Evolutionary conservation across 1,140 invertebrate species (phyloP), one percentile per base, ranked within the genome.

Genomic region (Drosophila rhopaloa): DNA sequence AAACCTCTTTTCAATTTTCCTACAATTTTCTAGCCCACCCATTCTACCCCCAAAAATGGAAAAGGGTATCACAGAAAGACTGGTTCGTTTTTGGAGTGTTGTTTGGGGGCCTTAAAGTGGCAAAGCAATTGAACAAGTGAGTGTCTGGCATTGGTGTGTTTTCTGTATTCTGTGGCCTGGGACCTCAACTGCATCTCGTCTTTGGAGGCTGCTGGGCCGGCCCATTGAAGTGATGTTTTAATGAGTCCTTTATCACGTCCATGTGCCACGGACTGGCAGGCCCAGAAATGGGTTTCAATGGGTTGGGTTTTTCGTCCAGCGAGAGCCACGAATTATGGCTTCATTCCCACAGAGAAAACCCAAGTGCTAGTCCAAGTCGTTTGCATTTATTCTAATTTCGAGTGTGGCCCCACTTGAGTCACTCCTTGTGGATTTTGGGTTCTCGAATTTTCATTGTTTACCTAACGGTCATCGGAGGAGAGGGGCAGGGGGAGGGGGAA

Each of bases 201-300:
- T 72, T 81, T 81, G 81, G 82, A 81, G 83, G 83, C 84, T 89
- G 82, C 61, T 79, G 63, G 82, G 81, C 75, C 82, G 81, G 80
- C 84, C 84, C 84, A 84, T 88, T 89, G 68, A 90, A 73, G 84
- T 89, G 84, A 88, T 88, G 84, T 88, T 88, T 88, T 88, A 88
- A 88, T 89, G 84, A 88, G 84, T 88, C 84, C 84, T 88, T 90
- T 88, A 88, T 88, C 84, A 88, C 85, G 80, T 89, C 84, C 66
- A 66, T 79, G 76, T 70, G 77, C 63, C 65, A 80, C 48, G 57
- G 29, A n/a, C 51, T 54, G 41, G 43, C 40, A 70, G 57, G 54
- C 63, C 41, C 43, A 57, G 62, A 56, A 50, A 83, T 50, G 58
- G 53, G 46, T 40, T 68, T 68, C 48, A 70, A 68, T 80, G 65